Percentiles rank a stretch among this genome's conserved stretches.
Evolutionary conservation across 2,797 vertebrate species (phyloP).

Genomic region (Cossypha niveicapilla): DNA sequence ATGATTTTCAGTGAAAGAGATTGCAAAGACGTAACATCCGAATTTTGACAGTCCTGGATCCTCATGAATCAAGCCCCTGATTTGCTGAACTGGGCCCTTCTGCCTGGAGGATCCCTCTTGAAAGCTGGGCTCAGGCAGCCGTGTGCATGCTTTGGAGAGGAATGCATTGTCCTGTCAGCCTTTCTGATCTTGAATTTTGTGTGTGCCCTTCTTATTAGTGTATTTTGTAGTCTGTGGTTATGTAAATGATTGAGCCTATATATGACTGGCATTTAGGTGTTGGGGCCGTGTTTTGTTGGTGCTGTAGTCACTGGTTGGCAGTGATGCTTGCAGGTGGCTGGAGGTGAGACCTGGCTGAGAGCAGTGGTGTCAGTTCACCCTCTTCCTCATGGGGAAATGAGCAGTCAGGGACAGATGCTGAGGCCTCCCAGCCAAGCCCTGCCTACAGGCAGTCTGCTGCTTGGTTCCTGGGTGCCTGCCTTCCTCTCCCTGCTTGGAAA

Average conservation of each 20-base stretch:
- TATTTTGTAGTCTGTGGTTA: not conserved
- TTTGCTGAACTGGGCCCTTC: not conserved
- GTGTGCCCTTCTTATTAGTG: not conserved
- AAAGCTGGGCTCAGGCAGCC: not conserved
- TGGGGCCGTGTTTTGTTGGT: accelerated
- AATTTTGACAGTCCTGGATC: not conserved
- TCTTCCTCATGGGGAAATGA: accelerated
- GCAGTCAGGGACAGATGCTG: accelerated
- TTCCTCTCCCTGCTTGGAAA: not conserved
- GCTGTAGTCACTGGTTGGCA: not conserved
- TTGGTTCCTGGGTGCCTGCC: not conserved
- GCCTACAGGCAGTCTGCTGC: not conserved
- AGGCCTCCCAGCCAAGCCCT: not conserved
- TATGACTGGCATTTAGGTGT: not conserved
- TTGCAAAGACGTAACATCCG: not conserved
- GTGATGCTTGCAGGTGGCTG: not conserved
- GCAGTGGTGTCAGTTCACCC: not conserved
- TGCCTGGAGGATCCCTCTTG: not conserved
- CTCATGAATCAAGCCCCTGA: not conserved
- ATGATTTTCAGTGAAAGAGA: not conserved
- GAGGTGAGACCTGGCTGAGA: not conserved
- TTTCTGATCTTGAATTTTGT: not conserved
- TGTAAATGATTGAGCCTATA: accelerated
- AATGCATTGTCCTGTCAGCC: not conserved
- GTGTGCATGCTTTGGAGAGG: not conserved